Conservation (phyloP, 1,140 invertebrate genomes). For the Drosophila sucinea region DNA sequence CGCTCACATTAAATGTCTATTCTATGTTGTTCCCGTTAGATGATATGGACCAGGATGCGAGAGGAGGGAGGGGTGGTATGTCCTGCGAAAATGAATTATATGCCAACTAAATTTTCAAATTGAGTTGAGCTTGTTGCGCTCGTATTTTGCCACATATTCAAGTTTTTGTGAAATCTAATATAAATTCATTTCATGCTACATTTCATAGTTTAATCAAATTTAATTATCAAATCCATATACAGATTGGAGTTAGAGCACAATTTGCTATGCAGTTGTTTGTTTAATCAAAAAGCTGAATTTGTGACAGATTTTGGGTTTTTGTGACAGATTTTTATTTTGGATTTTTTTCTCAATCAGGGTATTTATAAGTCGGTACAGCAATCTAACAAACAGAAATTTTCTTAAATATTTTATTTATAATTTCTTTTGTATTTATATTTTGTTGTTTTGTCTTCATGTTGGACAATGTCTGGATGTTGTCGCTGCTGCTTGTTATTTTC, state of each 20-base stretch:
- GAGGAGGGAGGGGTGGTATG: neutral
- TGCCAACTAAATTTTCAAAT: conserved; percentile 1
- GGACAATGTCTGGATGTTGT: neutral
- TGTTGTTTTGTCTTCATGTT: neutral
- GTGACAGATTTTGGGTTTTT: too few relatives aligned
- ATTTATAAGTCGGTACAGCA: neutral
- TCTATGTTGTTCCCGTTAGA: neutral
- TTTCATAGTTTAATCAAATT: conserved; percentile 6
- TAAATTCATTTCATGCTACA: conserved; percentile 5
- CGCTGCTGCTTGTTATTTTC: neutral
- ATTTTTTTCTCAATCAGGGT: too few relatives aligned
- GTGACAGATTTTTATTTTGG: too few relatives aligned
- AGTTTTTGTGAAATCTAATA: neutral
- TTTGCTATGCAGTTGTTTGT: too few relatives aligned
- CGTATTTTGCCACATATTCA: neutral
- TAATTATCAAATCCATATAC: neutral
- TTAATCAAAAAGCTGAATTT: too few relatives aligned
- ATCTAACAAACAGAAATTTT: neutral
- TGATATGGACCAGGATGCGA: neutral
- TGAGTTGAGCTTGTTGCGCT: conserved; percentile 1
- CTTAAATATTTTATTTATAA: conserved; percentile 1
- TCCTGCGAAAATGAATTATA: neutral
- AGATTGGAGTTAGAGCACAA: conserved; percentile 9
- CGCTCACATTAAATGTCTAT: conserved; percentile 1
- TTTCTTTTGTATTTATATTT: neutral